These are phyloP conservation scores for Plutella xylostella DNA, from an alignment of 2,888 invertebrate genomes.

Conservation along the genomic window DNA sequence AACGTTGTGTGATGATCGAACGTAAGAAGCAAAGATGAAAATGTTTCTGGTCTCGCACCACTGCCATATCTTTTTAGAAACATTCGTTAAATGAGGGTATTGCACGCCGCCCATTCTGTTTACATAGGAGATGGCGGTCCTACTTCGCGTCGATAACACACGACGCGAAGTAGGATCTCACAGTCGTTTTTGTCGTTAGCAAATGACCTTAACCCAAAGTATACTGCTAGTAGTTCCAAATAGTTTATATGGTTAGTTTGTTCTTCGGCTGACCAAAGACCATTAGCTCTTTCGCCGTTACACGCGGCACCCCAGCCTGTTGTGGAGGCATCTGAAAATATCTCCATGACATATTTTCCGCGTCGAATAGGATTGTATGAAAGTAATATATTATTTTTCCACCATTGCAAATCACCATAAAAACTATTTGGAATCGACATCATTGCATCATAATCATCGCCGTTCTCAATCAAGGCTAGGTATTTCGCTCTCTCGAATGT, in stretches of 20 bases:
- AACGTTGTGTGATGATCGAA: conserved; percentile 2
- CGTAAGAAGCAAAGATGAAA: conserved; percentile 4
- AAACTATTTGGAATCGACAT: too few species aligned
- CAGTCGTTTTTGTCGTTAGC: not conserved
- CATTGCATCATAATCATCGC: too few species aligned
- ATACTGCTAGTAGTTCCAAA: conserved; percentile 7
- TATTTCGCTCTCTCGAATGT: conserved; percentile 1
- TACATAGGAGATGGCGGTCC: conserved; percentile 1
- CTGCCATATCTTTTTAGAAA: conserved; percentile 4
- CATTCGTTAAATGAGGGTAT: conserved; percentile 2
- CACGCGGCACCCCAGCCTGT: not conserved
- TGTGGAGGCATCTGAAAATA: conserved; percentile 2
- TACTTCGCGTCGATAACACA: too few species aligned
- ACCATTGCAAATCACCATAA: not conserved
- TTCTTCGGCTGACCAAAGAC: conserved; percentile 4
- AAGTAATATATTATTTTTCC: not conserved
- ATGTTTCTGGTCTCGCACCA: conserved; percentile 8
- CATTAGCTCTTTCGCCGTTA: not conserved
- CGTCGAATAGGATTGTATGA: not conserved
- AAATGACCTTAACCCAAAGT: conserved; percentile 5
- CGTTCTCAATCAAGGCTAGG: not conserved
- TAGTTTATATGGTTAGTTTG: conserved; percentile 2
- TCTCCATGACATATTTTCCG: not conserved
- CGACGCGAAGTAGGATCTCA: conserved; percentile 1
- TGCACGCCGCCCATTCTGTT: conserved; percentile 7